Evolutionary conservation across 2,888 invertebrate genomes (phyloP), one percentile per base, ranked within the genome.

Genomic region (Caenorhabditis becei): DNA sequence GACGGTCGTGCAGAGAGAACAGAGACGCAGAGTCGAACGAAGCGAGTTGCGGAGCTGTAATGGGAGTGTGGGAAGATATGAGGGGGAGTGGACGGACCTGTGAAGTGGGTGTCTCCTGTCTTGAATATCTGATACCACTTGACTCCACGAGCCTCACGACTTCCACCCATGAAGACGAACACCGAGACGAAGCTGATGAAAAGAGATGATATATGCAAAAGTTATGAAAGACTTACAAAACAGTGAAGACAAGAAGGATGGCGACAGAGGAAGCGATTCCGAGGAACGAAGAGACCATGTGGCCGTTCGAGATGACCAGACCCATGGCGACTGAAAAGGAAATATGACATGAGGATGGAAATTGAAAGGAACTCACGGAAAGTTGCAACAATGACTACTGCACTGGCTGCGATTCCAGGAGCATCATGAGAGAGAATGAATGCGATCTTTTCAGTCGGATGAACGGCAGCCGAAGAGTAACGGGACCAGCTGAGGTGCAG

Each of bases 361-460:
- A n/a, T n/a, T n/a, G n/a, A n/a, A n/a, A n/a, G n/a, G n/a, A n/a
- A 77, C 83, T 71, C 28, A 85, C 87, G 69, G 70, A 80, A 86
- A 37, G 83, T 81, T 41, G 82, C 14, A 4, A 84, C 75, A 35
- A 88, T 72, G 41, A 83, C 82, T n/a, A 86, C 61, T 4, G 87
- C 83, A 35, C 86, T 72, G 8, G 87, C 65, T 0, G 86, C 83
- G 20, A 86, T 67, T 51, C 86, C 86, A 11, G 90, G 88, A 8
- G 84, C 87, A 63, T 91, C 91, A 79, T 90, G 89, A 11, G 88
- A 78, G 61, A 89, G 70, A 58, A 91, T 82, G 75, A 91, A 89
- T 23, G 88, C 88, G 66, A 91, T 81, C 72, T 91, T 91, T 77
- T 91, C 91, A 8, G 86, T 83, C 10, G 90, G 90, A 80, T 90